A percentile compares a stretch with the other conserved stretches of the same genome.
These are phyloP conservation scores for Lepidothrix coronata DNA, from an alignment of 2,113 vertebrate genomes.

Conservation along the genomic window DNA sequence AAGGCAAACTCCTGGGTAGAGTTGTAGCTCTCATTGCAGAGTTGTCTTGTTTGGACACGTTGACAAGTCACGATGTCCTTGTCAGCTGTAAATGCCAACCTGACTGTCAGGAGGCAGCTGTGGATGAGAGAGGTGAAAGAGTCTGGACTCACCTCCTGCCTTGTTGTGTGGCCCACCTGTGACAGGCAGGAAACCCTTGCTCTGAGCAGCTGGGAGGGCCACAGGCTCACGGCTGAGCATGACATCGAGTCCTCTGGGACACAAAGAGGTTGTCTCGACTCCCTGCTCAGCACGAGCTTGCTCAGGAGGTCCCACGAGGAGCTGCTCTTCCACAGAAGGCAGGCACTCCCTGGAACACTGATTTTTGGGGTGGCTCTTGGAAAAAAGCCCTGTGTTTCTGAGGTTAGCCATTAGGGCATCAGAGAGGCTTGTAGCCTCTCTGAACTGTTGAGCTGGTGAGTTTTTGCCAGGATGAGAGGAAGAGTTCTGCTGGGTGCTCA, in stretches of 20 bases:
- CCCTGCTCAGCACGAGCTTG: neutral
- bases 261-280: neutral
- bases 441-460: neutral
- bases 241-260: neutral
- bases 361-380: neutral
- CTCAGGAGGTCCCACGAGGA: neutral
- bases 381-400: neutral
- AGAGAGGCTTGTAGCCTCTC: neutral
- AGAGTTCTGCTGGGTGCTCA: neutral
- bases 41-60: neutral
- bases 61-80: neutral
- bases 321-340: neutral
- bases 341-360: neutral
- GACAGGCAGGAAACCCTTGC: neutral
- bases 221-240: neutral
- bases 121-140: neutral
- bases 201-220: neutral
- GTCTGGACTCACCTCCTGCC: neutral
- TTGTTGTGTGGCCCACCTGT: neutral
- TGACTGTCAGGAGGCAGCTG: neutral
- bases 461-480: neutral
- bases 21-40: neutral
- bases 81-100: neutral
- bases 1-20: neutral
- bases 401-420: neutral